phyloP scores from a whole-genome alignment of 1,140 invertebrate species.

The Alviniconcha marisindica region DNA sequence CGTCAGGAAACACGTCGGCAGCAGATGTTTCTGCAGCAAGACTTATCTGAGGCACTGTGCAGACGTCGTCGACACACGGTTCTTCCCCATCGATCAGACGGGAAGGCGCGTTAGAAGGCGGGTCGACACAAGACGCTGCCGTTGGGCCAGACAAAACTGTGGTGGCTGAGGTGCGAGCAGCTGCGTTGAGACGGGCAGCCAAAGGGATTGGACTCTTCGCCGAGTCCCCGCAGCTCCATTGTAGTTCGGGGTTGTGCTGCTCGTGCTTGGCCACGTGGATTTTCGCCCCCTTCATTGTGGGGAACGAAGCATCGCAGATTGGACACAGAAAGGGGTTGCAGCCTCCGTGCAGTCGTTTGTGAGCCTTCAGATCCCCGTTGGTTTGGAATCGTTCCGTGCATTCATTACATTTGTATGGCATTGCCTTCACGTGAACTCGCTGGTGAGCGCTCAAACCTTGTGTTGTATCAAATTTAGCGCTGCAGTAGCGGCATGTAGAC shows the following conservation, averaged over 20 bases:
- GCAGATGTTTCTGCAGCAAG: too few species aligned
- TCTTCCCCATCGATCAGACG: too few species aligned
- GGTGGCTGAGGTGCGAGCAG: neutral
- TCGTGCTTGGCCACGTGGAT: neutral
- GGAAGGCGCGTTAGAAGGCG: too few species aligned
- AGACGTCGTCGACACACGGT: too few species aligned
- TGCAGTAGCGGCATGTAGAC: too few species aligned
- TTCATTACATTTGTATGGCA: neutral
- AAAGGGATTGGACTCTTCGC: too few species aligned
- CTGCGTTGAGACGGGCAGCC: neutral
- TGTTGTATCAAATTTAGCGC: too few species aligned
- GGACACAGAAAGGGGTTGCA: neutral
- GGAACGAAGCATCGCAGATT: neutral
- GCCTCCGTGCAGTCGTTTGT: neutral
- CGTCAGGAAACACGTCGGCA: too few species aligned
- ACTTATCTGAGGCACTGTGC: too few species aligned
- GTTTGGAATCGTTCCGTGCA: neutral
- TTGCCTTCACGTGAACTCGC: too few species aligned
- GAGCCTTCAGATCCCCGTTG: neutral
- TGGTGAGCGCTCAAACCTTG: too few species aligned
- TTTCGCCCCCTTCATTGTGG: neutral
- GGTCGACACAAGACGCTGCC: neutral
- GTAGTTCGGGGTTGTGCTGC: neutral
- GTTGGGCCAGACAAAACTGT: neutral
- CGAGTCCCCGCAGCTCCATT: too few species aligned